Percentiles rank a stretch among this genome's conserved stretches.
phyloP scores from a whole-genome alignment of 35 echinoderm and acorn worm species.

The Chiridota heheva region DNA sequence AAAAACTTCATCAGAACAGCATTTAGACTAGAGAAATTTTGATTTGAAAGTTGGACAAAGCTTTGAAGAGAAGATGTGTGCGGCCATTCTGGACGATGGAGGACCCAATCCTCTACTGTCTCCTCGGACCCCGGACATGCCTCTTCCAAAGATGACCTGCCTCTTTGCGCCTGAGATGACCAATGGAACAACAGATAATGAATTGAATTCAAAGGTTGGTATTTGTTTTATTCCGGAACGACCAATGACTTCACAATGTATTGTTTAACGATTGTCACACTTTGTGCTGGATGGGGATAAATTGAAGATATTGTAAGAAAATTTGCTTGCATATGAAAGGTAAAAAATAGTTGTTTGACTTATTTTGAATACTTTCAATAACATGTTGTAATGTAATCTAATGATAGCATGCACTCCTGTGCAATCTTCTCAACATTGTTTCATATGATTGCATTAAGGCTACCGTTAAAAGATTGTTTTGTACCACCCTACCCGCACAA shows the following conservation, averaged over 20 bases:
- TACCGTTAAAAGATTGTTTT: too few species aligned
- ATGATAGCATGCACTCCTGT: neutral
- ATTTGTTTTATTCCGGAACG: neutral
- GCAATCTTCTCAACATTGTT: too few species aligned
- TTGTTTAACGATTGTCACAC: neutral
- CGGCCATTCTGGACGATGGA: conserved; percentile 79
- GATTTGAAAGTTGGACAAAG: too few species aligned
- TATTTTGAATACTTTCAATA: neutral
- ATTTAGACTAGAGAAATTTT: too few species aligned
- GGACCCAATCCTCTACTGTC: conserved; percentile 70
- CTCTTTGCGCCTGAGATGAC: conserved; percentile 82
- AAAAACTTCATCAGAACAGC: too few species aligned
- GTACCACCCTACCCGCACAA: too few species aligned
- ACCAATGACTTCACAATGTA: neutral
- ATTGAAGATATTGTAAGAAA: neutral
- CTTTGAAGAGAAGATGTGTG: conserved; percentile 98
- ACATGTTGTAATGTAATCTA: neutral
- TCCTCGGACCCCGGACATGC: conserved; percentile 82
- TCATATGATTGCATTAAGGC: too few species aligned
- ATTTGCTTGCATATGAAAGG: neutral
- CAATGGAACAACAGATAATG: conserved; percentile 69
- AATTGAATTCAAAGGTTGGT: conserved; percentile 66
- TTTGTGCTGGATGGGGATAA: neutral
- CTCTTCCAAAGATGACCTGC: conserved; percentile 34
- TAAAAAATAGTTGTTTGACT: neutral